Percentiles rank a stretch among this genome's conserved stretches.
Evolutionary conservation across 2,797 vertebrate genomes (phyloP).

Genomic region (Denticeps clupeoides): DNA sequence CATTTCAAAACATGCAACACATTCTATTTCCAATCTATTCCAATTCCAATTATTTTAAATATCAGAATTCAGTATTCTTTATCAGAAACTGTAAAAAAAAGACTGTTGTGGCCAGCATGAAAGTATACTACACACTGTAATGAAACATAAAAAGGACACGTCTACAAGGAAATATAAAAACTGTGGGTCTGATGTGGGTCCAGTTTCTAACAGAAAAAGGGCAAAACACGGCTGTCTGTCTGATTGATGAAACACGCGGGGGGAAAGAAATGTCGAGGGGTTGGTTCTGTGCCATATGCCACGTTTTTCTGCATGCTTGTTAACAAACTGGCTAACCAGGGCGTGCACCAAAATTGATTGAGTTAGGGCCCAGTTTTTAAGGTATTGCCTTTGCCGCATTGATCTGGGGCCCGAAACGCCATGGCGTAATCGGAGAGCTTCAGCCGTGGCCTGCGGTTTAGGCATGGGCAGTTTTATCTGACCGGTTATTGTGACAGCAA

Average conservation of each 20-base stretch:
- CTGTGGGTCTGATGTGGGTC: no score
- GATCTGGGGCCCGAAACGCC: conserved; percentile 19
- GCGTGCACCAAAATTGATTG: conserved; percentile 23
- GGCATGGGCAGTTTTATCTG: conserved; percentile 13
- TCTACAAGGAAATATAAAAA: no score
- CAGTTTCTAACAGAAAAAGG: background rate
- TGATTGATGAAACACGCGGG: background rate
- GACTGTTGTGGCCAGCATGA: no score
- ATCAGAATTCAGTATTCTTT: no score
- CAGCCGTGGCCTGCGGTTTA: conserved; percentile 9
- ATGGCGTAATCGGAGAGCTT: conserved; percentile 19
- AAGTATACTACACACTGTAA: no score
- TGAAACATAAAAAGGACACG: no score
- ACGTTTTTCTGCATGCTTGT: conserved; percentile 13
- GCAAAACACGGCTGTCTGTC: conserved; percentile 1
- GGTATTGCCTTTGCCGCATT: conserved; percentile 5
- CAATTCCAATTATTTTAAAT: no score
- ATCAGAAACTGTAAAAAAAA: no score
- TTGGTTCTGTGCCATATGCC: conserved; percentile 22
- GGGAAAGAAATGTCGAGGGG: conserved; percentile 25
- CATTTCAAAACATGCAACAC: no score
- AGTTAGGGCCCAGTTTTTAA: conserved; percentile 14
- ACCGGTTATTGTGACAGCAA: conserved; percentile 41
- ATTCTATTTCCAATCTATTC: no score
- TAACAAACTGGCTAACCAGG: conserved; percentile 20